These are phyloP conservation scores for Eudasyphora cyanicolor DNA, from an alignment of 2,888 invertebrate species.

Conservation along the genomic window DNA sequence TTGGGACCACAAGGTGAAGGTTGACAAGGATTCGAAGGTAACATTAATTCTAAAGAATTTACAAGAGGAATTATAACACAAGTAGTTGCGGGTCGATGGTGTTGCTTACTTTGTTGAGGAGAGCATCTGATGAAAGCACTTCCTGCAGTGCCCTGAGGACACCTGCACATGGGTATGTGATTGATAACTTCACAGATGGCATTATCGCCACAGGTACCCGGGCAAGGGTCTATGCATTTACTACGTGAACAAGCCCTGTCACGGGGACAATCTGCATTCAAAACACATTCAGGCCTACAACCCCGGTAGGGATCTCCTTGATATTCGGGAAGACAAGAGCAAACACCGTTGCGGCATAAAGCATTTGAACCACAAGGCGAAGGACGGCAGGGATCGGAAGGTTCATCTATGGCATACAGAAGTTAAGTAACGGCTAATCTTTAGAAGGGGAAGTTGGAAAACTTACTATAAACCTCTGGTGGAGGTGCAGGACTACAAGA, in stretches of 20 bases:
- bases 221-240: conserved; percentile 88
- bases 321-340: conserved; percentile 87
- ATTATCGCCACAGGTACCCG: conserved; percentile 87
- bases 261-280: conserved; percentile 86
- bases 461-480: conserved; percentile 73
- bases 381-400: conserved; percentile 83
- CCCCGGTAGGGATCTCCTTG: conserved; percentile 89
- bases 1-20: conserved; percentile 90
- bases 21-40: conserved; percentile 83
- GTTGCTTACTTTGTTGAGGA: conserved; percentile 73
- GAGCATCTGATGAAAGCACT: conserved; percentile 89
- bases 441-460: not conserved
- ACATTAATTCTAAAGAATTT: conserved; percentile 72
- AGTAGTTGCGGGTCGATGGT: not conserved
- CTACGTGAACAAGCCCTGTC: conserved; percentile 85
- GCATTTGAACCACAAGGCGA: conserved; percentile 89
- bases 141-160: conserved; percentile 83
- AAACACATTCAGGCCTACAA: conserved; percentile 89
- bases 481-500: conserved; percentile 78
- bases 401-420: conserved; percentile 74
- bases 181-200: conserved; percentile 88
- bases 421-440: conserved; percentile 26
- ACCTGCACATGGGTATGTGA: conserved; percentile 88
- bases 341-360: conserved; percentile 83
- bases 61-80: not conserved